A percentile compares a stretch with the other conserved stretches of the same genome.
Conservation (phyloP, 2,113 vertebrate species). For the Halcyon senegalensis region DNA sequence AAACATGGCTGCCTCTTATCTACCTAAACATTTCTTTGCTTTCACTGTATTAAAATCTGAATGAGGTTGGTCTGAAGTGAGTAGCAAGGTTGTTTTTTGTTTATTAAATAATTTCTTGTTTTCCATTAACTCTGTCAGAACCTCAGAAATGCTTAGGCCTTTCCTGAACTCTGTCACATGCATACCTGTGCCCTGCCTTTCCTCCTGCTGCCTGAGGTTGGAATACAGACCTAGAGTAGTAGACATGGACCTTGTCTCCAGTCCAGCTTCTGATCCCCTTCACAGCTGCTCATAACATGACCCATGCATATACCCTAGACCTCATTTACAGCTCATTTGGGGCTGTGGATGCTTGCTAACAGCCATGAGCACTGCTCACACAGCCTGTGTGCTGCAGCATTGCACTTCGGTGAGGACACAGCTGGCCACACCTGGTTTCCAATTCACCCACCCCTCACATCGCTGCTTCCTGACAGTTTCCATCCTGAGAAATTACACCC, state of each 20-base stretch:
- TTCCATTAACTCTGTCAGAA: background rate
- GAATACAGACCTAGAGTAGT: background rate
- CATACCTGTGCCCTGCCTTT: background rate
- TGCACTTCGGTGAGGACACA: accelerated
- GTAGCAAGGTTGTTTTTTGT: background rate
- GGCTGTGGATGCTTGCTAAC: background rate
- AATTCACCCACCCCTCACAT: accelerated
- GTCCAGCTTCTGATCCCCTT: accelerated
- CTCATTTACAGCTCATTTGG: background rate
- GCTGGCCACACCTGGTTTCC: accelerated
- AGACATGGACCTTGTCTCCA: accelerated
- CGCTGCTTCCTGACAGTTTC: background rate
- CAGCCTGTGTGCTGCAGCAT: background rate
- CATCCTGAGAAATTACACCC: background rate
- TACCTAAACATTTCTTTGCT: background rate
- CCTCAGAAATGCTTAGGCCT: accelerated
- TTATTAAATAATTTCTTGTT: background rate
- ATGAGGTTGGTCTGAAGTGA: background rate
- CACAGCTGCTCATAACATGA: accelerated
- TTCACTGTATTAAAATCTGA: background rate
- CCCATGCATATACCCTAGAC: accelerated
- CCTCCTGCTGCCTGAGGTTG: background rate
- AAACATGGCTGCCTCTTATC: background rate
- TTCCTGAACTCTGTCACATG: background rate
- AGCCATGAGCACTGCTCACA: background rate